Base-by-base conservation (phyloP, 2,113 vertebrate genomes). In the Calyptomena viridis region DNA sequence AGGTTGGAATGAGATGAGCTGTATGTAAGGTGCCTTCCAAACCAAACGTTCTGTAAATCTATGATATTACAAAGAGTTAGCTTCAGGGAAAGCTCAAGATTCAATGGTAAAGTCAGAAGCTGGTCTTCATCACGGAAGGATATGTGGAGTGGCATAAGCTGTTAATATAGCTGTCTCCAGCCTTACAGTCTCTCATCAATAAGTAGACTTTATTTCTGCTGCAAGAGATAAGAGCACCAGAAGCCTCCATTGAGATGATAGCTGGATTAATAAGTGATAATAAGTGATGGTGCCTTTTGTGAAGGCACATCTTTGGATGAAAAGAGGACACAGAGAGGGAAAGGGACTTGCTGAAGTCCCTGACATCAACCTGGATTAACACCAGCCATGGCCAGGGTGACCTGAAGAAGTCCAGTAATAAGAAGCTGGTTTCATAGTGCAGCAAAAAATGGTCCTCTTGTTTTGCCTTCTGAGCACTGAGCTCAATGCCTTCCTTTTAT, bases 221-320 rank as follows among this genome's bases (percentile, higher is more conserved):
- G 40, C 14, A 37, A 55, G 73, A 69, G 14, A 12, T 12, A 59
- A 33, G 53, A 68, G 35, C 19, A 64, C 49, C 49, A 77, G 64
- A 58, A 82, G 60, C 33, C 46, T 39, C 52, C 0, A 0, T 7
- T 69, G 73, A 72, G 16, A 5, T 0, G 2, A 21, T 6, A 53
- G 19, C 20, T 76, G 68, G 39, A 12, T 68, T 56, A 77, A 21
- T 53, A 44, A 79, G 22, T n/a, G 23, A 28, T 56, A 77, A 21
- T 53, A 44, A 79, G 22, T n/a, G 23, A 28, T 11, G 17, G 6
- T 37, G 13, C 10, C 42, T 82, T 67, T 42, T 63, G 60, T 39
- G 79, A 67, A 84, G 50, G 39, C 25, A 14, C 12, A 40, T 24
- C 58, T 76, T 64, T 63, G 50, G 15, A 24, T 11, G 46, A 10